Percentiles rank a stretch among this genome's conserved stretches.
phyloP scores from a whole-genome alignment of 2,113 vertebrate genomes.

The Phainopepla nitens region DNA sequence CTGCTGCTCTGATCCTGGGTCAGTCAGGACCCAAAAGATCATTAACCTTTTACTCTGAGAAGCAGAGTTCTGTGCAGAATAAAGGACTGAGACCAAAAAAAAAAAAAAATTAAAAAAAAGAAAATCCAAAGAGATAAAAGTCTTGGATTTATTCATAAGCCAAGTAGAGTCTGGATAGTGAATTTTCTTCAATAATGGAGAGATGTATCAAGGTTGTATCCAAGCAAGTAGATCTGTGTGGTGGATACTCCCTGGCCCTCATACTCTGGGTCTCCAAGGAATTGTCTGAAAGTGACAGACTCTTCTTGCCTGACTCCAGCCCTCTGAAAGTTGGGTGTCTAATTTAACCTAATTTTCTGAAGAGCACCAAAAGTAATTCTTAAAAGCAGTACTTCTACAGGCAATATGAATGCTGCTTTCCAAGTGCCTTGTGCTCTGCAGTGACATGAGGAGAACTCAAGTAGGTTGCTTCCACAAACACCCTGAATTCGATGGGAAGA shows the following conservation, averaged over 20 bases:
- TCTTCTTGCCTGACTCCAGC: neutral
- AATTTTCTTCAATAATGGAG: neutral
- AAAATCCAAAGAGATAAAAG: neutral
- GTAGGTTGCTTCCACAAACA: neutral
- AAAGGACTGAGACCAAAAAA: neutral
- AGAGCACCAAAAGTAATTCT: neutral
- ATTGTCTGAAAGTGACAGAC: neutral
- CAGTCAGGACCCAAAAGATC: neutral
- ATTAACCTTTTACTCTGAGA: neutral
- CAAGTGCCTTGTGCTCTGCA: neutral
- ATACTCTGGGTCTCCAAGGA: neutral
- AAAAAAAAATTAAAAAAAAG: neutral
- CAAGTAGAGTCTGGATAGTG: neutral
- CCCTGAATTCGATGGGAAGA: neutral
- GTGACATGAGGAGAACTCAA: neutral
- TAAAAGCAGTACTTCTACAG: neutral
- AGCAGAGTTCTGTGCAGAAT: neutral
- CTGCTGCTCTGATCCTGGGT: neutral
- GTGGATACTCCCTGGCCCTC: neutral
- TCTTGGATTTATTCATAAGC: neutral
- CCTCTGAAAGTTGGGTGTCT: neutral
- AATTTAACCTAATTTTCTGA: neutral
- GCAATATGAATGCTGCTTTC: neutral
- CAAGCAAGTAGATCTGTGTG: neutral
- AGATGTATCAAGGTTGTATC: neutral